Conservation (phyloP, 2,888 invertebrate species). For the Leucania comma region DNA sequence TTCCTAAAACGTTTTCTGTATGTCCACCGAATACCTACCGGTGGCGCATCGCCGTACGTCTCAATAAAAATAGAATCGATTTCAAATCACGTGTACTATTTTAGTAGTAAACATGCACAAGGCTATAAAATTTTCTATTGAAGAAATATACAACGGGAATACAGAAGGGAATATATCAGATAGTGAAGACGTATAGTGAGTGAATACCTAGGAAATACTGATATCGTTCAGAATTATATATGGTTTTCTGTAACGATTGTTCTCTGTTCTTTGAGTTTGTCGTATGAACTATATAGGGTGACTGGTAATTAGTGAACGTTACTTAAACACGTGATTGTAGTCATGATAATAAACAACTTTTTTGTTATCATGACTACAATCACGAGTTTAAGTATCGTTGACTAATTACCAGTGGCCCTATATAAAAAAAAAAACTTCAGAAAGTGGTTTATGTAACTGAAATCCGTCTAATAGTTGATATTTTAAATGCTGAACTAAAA, state of each 20-base stretch:
- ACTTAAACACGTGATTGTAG: no score
- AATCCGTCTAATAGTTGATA: background rate
- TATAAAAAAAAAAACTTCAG: no score
- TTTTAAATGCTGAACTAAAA: background rate
- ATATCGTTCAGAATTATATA: background rate
- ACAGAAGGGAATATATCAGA: conserved; percentile 4
- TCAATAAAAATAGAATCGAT: conserved; percentile 13
- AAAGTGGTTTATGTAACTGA: background rate
- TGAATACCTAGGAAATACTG: background rate
- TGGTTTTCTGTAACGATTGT: background rate
- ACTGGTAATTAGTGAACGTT: no score
- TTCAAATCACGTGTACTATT: conserved; percentile 8
- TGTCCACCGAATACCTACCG: no score
- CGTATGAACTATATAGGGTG: no score
- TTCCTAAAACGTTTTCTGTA: no score
- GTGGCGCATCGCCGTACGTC: background rate
- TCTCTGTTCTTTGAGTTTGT: background rate
- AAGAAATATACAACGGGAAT: background rate
- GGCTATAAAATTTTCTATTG: conserved; percentile 8
- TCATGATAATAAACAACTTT: no score
- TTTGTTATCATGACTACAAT: no score
- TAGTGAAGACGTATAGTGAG: background rate
- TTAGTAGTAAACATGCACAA: background rate
- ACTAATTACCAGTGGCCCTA: no score
- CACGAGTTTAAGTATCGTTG: no score